These are phyloP conservation scores for Lampris incognitus DNA, from an alignment of 2,113 vertebrate genomes.

Conservation along the genomic window DNA sequence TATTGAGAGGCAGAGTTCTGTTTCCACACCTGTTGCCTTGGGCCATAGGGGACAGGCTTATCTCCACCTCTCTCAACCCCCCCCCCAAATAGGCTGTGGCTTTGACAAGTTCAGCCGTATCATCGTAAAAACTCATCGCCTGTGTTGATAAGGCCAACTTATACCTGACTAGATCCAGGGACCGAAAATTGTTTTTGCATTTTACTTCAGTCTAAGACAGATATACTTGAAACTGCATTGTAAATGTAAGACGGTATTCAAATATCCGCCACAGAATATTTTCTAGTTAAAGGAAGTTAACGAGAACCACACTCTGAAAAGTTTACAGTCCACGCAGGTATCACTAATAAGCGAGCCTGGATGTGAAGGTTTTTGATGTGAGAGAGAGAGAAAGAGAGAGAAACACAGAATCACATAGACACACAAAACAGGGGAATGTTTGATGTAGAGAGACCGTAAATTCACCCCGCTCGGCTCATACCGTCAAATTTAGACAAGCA, in stretches of 20 bases:
- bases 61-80: constrained; percentile 52
- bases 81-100: constrained; percentile 35
- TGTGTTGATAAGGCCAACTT: constrained; percentile 51
- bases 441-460: constrained; percentile 14
- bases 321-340: background rate
- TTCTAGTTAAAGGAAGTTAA: constrained; percentile 24
- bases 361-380: constrained; percentile 36
- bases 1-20: constrained; percentile 51
- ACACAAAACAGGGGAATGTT: background rate
- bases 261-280: constrained; percentile 5
- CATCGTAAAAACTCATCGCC: constrained; percentile 55
- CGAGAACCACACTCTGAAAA: background rate
- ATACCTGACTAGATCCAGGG: constrained; percentile 64
- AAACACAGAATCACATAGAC: background rate
- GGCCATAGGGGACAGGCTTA: constrained; percentile 55
- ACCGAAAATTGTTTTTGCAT: constrained; percentile 54
- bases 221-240: constrained; percentile 1
- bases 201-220: constrained; percentile 39
- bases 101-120: constrained; percentile 48
- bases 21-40: constrained; percentile 80
- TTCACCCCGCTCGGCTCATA: constrained; percentile 24
- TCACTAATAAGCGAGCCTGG: constrained; percentile 12
- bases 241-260: constrained; percentile 5
- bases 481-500: background rate
- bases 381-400: background rate